Base-by-base conservation (phyloP, 2,888 invertebrate genomes). In the Argyresthia albistria region DNA sequence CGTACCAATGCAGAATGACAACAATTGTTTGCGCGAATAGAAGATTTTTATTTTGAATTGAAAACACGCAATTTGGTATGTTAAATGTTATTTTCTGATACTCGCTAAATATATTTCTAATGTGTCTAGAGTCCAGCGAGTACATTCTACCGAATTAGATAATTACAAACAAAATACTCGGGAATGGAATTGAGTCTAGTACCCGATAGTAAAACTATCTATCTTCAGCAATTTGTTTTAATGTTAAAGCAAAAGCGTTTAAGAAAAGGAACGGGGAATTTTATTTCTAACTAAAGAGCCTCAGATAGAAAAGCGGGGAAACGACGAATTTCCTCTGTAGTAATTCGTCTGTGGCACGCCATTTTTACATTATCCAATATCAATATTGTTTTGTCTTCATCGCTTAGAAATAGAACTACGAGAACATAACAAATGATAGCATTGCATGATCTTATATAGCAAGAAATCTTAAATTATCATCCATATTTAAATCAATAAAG, bases 321-420 rank as follows among this genome's bases (percentile, higher is more conserved):
- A 80, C 76, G 69, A 78, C 79, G 77, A 76, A 79, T 80, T 81
- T 76, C 76, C 71, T 71, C 64, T 59, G 59, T 64, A 63, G 73
- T 81, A 82, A 81, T 80, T 75, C 72, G 70, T 74, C 72, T 67
- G 63, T 65, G 67, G 69, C 83, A 84, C 83, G 84, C 82, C 64
- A 84, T 80, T 79, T 81, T 80, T 80, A 80, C 82, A 84, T 84
- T 81, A 84, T 75, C 76, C 71, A 81, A 80, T 81, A 83, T 80
- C 82, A 84, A 83, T 83, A 84, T 80, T 81, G 76, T 79, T 82
- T 76, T 73, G 79, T 82, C 80, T 81, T 80, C 81, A 76, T 80
- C 75, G 72, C 65, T 72, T 70, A 68, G 72, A 70, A 78, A 76
- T 76, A 64, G 65, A 75, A 71, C 67, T 73, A 69, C 62, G 66